Conservation (phyloP, 2,888 invertebrate genomes). For the Melipona bicolor region DNA sequence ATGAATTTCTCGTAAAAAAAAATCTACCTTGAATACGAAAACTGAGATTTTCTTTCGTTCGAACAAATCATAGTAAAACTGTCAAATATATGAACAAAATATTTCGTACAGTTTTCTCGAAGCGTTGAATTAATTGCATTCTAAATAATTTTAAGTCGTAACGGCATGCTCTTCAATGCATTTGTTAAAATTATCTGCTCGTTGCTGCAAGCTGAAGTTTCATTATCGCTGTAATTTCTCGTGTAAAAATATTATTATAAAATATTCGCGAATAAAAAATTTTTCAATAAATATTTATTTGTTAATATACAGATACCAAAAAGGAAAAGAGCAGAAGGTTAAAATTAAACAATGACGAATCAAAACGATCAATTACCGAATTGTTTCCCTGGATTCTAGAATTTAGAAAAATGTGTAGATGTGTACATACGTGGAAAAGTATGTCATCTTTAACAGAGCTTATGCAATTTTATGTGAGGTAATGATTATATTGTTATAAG, state of each 20-base stretch:
- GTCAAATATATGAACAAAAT: background rate
- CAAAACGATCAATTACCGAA: slow-evolving; percentile 58
- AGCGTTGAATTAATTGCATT: background rate
- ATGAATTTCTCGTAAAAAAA: background rate
- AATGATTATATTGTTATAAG: slow-evolving; percentile 51
- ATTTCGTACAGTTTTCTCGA: background rate
- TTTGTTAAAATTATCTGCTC: background rate
- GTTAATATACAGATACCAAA: slow-evolving; percentile 62
- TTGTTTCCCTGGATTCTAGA: slow-evolving; percentile 78
- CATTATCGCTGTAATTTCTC: background rate
- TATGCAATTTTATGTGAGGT: slow-evolving; percentile 81
- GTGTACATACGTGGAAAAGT: slow-evolving; percentile 72
- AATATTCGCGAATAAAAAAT: background rate
- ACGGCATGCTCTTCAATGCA: background rate
- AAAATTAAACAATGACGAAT: slow-evolving; percentile 59
- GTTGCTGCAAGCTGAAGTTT: background rate
- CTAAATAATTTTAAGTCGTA: background rate
- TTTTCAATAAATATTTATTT: slow-evolving; percentile 28
- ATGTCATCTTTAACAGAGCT: slow-evolving; percentile 78
- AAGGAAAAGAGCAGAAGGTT: slow-evolving; percentile 44
- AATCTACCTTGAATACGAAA: background rate
- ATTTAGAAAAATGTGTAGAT: slow-evolving; percentile 77
- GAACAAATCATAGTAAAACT: background rate
- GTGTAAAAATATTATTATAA: background rate
- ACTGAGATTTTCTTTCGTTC: background rate